Evolutionary conservation across 2,797 vertebrate genomes (phyloP).

Genomic region (Eulemur rubriventer): DNA sequence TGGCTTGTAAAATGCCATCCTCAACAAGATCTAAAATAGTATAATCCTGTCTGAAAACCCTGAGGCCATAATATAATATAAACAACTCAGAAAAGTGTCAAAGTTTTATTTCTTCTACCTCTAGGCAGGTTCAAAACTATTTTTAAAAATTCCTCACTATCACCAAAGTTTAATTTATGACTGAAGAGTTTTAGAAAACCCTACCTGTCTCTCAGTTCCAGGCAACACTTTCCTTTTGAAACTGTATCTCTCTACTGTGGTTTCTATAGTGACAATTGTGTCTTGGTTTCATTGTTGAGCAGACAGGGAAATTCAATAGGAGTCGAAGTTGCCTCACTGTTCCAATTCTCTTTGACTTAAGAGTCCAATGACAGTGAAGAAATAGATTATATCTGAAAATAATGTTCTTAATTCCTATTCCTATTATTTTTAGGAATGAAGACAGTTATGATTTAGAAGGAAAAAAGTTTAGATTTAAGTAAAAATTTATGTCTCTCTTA

Average conservation of each 20-base stretch:
- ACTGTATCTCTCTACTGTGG: constrained; percentile 76
- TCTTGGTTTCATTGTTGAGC: constrained; percentile 35
- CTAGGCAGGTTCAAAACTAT: not conserved
- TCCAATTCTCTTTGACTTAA: not conserved
- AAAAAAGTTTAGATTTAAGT: not conserved
- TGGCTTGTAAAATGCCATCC: constrained; percentile 52
- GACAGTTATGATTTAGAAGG: not conserved
- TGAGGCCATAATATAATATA: not conserved
- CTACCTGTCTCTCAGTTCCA: constrained; percentile 77
- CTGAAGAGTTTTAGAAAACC: constrained; percentile 56
- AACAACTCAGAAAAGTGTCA: constrained; percentile 53
- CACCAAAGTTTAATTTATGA: constrained; percentile 55
- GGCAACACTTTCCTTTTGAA: constrained; percentile 81
- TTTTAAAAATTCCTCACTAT: constrained; percentile 53
- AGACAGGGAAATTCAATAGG: not conserved
- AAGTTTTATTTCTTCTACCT: constrained; percentile 30
- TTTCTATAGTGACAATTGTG: constrained; percentile 86
- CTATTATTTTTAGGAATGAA: not conserved
- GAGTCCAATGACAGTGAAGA: constrained; percentile 23
- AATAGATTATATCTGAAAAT: not conserved
- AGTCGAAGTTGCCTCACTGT: not conserved
- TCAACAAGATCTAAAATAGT: constrained; percentile 32
- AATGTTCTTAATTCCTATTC: not conserved
- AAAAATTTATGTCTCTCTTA: not conserved
- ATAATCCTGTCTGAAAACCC: constrained; percentile 48